phyloP scores from a whole-genome alignment of 2,888 invertebrate genomes.

The Watsonalla cultraria region DNA sequence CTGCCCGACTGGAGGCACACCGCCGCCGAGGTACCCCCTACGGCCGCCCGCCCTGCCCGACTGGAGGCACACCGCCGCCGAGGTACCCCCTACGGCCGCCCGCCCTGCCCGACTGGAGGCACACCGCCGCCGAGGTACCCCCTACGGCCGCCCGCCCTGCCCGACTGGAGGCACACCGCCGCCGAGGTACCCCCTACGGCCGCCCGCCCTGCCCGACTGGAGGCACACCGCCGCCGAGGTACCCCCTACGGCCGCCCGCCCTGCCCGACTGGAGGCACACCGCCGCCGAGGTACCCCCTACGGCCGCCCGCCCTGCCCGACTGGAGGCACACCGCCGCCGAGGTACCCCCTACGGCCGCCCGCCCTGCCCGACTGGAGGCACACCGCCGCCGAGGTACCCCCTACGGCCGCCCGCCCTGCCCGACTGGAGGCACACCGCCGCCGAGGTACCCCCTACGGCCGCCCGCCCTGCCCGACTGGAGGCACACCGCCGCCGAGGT shows the following conservation, averaged over 20 bases:
- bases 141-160: too few species aligned
- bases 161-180: conserved; percentile 86
- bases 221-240: too few species aligned
- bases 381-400: conserved; percentile 86
- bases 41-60: too few species aligned
- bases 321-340: conserved; percentile 84
- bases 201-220: not conserved
- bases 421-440: conserved; percentile 84
- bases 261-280: conserved; percentile 25
- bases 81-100: conserved; percentile 86
- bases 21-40: conserved; percentile 75
- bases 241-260: too few species aligned
- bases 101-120: conserved; percentile 86
- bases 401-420: conserved; percentile 88
- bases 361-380: too few species aligned
- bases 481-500: conserved; percentile 82
- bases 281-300: conserved; percentile 87
- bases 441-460: too few species aligned
- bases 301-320: conserved; percentile 87
- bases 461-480: conserved; percentile 81
- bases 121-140: too few species aligned
- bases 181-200: conserved; percentile 35
- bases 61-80: too few species aligned
- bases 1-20: conserved; percentile 91
- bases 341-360: conserved; percentile 82